Percentiles rank a stretch among this genome's conserved stretches.
Evolutionary conservation across 2,113 vertebrate genomes (phyloP).

Genomic region (Perognathus longimembris): DNA sequence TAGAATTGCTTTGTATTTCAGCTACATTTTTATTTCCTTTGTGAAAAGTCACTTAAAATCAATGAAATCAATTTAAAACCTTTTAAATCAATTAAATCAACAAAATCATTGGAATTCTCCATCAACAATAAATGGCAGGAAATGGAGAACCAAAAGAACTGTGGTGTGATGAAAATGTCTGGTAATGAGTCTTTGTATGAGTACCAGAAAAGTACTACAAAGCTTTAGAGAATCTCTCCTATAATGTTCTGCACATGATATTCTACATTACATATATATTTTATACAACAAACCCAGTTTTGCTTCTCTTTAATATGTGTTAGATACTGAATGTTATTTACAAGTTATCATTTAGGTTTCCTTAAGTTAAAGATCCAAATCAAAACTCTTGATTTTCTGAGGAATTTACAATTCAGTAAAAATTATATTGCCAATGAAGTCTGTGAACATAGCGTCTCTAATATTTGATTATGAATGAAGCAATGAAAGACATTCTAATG

Average conservation of each 20-base stretch:
- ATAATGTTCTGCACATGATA: no score
- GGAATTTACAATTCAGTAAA: slow-evolving; percentile 4
- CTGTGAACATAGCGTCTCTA: not conserved
- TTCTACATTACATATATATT: no score
- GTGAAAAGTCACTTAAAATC: slow-evolving; percentile 16
- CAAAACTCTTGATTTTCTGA: not conserved
- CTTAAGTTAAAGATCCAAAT: not conserved
- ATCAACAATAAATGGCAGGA: slow-evolving; percentile 1
- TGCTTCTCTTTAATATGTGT: no score
- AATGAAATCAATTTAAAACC: not conserved
- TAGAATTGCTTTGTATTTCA: not conserved
- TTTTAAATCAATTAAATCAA: not conserved
- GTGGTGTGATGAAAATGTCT: not conserved
- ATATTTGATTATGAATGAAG: slow-evolving; percentile 1
- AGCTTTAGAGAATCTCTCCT: not conserved
- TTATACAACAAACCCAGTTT: no score
- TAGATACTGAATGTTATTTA: not conserved
- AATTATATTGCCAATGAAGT: no score
- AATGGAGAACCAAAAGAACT: not conserved
- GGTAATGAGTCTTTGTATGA: not conserved
- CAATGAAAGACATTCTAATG: not conserved
- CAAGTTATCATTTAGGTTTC: not conserved
- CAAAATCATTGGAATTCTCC: not conserved
- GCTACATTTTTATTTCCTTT: slow-evolving; percentile 39
- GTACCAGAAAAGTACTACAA: not conserved